Evolutionary conservation across 2,888 invertebrate species (phyloP).

Genomic region (Drosophila neonasuta): DNA sequence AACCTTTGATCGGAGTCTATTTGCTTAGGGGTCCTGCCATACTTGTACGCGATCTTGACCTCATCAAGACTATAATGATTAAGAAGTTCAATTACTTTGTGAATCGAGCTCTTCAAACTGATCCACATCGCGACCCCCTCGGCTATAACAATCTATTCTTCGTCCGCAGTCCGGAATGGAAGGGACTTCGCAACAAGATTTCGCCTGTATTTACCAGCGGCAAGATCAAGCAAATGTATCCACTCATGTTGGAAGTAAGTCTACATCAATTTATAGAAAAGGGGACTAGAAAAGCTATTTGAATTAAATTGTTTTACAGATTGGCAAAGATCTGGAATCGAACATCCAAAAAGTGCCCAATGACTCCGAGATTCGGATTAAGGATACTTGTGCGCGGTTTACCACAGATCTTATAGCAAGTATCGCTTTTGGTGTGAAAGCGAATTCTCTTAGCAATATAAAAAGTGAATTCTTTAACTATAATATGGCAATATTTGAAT

Average conservation of each 20-base stretch:
- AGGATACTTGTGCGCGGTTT: conserved; percentile 21
- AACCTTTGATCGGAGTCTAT: conserved; percentile 13
- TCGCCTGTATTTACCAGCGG: conserved; percentile 81
- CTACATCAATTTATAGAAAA: accelerated
- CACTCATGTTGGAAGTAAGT: conserved; percentile 49
- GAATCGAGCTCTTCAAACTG: conserved; percentile 9
- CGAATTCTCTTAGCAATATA: conserved; percentile 5
- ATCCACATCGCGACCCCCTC: conserved; percentile 12
- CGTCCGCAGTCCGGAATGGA: conserved; percentile 13
- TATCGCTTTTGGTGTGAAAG: conserved; percentile 72
- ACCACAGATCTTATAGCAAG: conserved; percentile 81
- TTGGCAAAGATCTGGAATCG: conserved; percentile 15
- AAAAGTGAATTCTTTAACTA: conserved; percentile 14
- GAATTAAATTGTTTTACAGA: neutral
- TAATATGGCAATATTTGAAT: conserved; percentile 9
- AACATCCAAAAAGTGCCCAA: neutral
- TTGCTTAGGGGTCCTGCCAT: conserved; percentile 13
- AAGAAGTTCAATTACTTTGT: conserved; percentile 81
- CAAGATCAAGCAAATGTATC: conserved; percentile 76
- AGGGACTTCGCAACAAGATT: conserved; percentile 69
- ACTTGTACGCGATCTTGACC: conserved; percentile 15
- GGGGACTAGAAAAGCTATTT: too few relatives aligned
- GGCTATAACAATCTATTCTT: conserved; percentile 22
- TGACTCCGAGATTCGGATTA: conserved; percentile 3
- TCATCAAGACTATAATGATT: conserved; percentile 78